Base-by-base conservation (phyloP, 2,797 vertebrate genomes). In the Acomys russatus region DNA sequence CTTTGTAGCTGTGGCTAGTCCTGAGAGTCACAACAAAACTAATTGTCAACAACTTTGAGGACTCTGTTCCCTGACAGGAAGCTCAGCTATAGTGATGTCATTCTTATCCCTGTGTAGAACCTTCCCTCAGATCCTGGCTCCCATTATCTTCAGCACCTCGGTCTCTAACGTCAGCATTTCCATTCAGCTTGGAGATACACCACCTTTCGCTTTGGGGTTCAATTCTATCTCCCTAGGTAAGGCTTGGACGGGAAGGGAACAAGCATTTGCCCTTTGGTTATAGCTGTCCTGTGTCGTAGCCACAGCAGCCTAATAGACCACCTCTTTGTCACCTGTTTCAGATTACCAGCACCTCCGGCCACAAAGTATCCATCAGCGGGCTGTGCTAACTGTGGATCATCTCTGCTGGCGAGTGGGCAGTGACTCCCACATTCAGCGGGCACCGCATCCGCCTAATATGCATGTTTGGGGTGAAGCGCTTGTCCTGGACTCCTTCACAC, bases 371-470 rank as follows among this genome's bases (percentile, higher is more conserved):
- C 99, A 99, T 97, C 99, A 99, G 97, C 99, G 99, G 33, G 98
- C 98, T 0, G 99, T 99, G 2, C 98, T 99, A 96, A 98, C 98
- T 1, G 98, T 99, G 91, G 99, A 99, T 97, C 99, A 99, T 97
- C 99, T 99, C 97, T 99, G 99, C 99, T 99, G 99, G 99, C 99
- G 99, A 0, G 99, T 99, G 97, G 99, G 99, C 93, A 99, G 99
- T 1, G 99, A 99, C 78, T 99, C 99, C 9, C 99, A 99, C 97
- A 99, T 99, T 98, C 99, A 99, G 94, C 99, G 99, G 97, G 99
- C 99, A 76, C 99, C 99, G 0, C 99, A 99, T 96, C 99, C 99
- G 15, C 98, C 99, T 97, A 99, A 99, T 92, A 99, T 99, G 98
- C 99, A 99, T 0, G 99, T 99, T 95, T 99, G 99, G 99, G 99